Evolutionary conservation across 92 coral and sea anemone genomes (phyloP).

Genomic region (Epizoanthus ramosus): DNA sequence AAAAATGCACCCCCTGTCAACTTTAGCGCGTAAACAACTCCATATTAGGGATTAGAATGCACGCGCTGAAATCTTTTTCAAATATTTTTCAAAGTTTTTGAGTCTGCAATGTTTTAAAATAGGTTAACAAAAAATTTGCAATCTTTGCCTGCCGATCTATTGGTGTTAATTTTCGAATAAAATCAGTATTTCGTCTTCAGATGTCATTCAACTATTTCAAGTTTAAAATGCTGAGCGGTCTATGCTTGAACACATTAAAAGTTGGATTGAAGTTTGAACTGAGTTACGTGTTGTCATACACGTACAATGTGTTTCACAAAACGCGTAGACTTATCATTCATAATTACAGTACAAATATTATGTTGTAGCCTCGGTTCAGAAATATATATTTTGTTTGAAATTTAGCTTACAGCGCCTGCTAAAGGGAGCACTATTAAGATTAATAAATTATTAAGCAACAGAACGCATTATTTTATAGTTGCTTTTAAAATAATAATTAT

Average conservation of each 20-base stretch:
- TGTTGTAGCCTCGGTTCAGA: neutral
- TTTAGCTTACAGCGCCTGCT: too few species aligned
- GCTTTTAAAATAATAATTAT: too few species aligned
- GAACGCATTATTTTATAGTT: too few species aligned
- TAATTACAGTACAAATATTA: slow-evolving; percentile 1
- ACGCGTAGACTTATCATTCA: neutral
- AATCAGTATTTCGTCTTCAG: slow-evolving; percentile 22
- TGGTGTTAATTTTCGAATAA: slow-evolving; percentile 20
- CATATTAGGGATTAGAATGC: too few species aligned
- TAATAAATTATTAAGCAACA: too few species aligned
- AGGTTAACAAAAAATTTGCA: slow-evolving; percentile 21
- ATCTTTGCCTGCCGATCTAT: slow-evolving; percentile 5
- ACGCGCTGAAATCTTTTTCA: slow-evolving; percentile 1
- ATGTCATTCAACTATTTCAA: slow-evolving; percentile 20
- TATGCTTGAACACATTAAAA: slow-evolving; percentile 21
- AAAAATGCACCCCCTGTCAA: too few species aligned
- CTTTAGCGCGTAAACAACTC: too few species aligned
- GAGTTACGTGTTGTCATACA: neutral
- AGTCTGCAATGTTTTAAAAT: slow-evolving; percentile 23
- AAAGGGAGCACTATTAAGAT: too few species aligned
- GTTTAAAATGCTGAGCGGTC: slow-evolving; percentile 21
- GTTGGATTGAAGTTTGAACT: slow-evolving; percentile 11
- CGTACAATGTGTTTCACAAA: slow-evolving; percentile 16
- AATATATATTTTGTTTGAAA: neutral
- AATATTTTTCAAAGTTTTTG: slow-evolving; percentile 18